Percentiles rank a stretch among this genome's conserved stretches.
phyloP scores from a whole-genome alignment of 1,140 invertebrate species.

The Arion vulgaris region DNA sequence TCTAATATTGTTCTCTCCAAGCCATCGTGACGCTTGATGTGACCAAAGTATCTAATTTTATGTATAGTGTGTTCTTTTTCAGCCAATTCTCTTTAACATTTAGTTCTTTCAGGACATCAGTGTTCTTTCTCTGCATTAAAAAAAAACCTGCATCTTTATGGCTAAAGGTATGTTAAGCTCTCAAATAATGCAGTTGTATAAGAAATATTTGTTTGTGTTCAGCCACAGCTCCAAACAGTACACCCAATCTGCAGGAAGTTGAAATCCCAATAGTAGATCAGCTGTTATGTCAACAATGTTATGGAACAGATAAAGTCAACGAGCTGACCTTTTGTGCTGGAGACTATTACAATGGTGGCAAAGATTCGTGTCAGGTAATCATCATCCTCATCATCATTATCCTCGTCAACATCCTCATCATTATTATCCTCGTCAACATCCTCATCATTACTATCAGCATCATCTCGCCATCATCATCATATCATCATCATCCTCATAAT shows the following conservation, averaged over 20 bases:
- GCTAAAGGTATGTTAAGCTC: no score
- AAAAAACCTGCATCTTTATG: no score
- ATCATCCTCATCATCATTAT: neutral
- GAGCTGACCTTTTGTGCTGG: constrained; percentile 26
- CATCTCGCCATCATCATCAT: neutral
- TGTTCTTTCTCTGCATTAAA: no score
- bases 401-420: neutral
- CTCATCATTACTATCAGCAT: neutral
- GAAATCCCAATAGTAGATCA: constrained; percentile 7
- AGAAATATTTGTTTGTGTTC: no score
- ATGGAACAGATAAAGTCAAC: constrained; percentile 4
- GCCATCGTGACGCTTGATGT: no score
- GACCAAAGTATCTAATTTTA: no score
- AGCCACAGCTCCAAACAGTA: neutral
- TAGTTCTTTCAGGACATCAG: no score
- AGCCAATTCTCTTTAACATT: no score
- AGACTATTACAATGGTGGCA: constrained; percentile 19
- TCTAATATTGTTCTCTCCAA: no score
- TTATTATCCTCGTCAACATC: neutral
- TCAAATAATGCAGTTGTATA: no score
- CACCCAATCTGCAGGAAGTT: neutral
- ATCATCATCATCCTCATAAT: neutral
- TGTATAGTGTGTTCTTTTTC: no score
- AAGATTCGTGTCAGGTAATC: constrained; percentile 25
- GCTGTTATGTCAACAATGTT: neutral